Evolutionary conservation across 2,888 invertebrate species (phyloP).

Genomic region (Cantharis rustica): DNA sequence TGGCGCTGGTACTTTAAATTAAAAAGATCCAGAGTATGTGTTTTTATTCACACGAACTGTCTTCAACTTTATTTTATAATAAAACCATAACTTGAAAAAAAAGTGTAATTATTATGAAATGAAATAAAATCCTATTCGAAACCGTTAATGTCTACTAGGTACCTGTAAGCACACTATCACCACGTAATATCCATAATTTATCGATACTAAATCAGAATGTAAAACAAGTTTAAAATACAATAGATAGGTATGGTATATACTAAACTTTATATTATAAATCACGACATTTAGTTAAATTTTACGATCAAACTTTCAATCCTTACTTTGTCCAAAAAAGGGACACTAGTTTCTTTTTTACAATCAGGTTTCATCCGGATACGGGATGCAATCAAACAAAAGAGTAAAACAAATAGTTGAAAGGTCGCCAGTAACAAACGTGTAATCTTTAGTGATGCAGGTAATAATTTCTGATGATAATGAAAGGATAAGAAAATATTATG

Average conservation of each 20-base stretch:
- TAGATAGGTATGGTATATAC: slow-evolving; percentile 7
- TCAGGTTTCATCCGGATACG: slow-evolving; percentile 31
- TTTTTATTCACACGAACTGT: not conserved
- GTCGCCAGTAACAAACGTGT: slow-evolving; percentile 11
- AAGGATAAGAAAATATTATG: slow-evolving; percentile 29
- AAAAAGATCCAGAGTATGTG: not conserved
- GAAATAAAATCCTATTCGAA: slow-evolving; percentile 6
- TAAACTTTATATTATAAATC: slow-evolving; percentile 22
- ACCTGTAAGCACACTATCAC: slow-evolving; percentile 23
- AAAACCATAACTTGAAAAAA: not conserved
- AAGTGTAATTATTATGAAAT: slow-evolving; percentile 6
- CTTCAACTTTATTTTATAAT: not conserved
- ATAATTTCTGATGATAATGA: slow-evolving; percentile 32
- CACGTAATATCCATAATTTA: slow-evolving; percentile 32
- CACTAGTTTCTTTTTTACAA: slow-evolving; percentile 15
- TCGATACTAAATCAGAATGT: slow-evolving; percentile 35
- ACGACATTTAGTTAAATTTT: slow-evolving; percentile 16
- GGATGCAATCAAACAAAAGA: slow-evolving; percentile 23
- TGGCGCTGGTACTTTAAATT: not conserved
- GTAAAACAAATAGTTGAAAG: slow-evolving; percentile 20
- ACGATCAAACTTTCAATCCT: slow-evolving; percentile 7
- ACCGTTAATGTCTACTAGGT: slow-evolving; percentile 17
- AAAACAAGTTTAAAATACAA: slow-evolving; percentile 26
- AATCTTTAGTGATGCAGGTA: slow-evolving; percentile 14
- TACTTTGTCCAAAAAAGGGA: slow-evolving; percentile 11